A percentile compares a stretch with the other conserved stretches of the same genome.
These are phyloP conservation scores for Nothoprocta perdicaria DNA, from an alignment of 2,113 vertebrate genomes.

Conservation along the genomic window DNA sequence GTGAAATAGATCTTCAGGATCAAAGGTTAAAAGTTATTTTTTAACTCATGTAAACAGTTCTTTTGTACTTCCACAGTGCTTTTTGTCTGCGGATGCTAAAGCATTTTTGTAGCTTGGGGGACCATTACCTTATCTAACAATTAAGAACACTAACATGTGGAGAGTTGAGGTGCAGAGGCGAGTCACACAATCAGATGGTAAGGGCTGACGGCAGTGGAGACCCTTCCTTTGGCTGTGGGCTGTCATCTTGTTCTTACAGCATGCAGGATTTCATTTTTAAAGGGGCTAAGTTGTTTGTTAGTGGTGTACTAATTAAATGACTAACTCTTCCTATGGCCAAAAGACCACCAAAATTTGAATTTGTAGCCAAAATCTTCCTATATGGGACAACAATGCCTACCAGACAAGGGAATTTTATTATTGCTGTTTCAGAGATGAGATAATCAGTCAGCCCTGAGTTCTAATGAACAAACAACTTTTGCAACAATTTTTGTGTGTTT, in stretches of 20 bases:
- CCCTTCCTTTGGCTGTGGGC: background rate
- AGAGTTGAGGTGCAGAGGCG: slow-evolving; percentile 17
- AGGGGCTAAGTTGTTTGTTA: background rate
- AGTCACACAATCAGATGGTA: background rate
- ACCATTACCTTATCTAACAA: slow-evolving; percentile 49
- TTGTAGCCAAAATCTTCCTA: background rate
- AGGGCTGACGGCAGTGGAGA: background rate
- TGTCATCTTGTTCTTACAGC: background rate
- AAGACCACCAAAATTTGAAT: background rate
- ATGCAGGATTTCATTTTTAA: background rate
- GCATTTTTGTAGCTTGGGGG: background rate
- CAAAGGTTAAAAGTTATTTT: slow-evolving; percentile 72
- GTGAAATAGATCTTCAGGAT: slow-evolving; percentile 46
- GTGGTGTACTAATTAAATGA: background rate
- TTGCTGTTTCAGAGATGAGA: background rate
- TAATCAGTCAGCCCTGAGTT: background rate
- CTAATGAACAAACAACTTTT: accelerated
- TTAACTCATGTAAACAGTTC: slow-evolving; percentile 63
- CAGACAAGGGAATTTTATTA: background rate
- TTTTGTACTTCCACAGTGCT: slow-evolving; percentile 29
- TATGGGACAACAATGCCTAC: background rate
- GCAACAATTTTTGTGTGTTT: background rate
- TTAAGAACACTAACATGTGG: background rate
- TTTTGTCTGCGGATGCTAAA: slow-evolving; percentile 57
- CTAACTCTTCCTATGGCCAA: background rate